phyloP scores from a whole-genome alignment of 2,888 invertebrate genomes.

The Congeria kusceri region DNA sequence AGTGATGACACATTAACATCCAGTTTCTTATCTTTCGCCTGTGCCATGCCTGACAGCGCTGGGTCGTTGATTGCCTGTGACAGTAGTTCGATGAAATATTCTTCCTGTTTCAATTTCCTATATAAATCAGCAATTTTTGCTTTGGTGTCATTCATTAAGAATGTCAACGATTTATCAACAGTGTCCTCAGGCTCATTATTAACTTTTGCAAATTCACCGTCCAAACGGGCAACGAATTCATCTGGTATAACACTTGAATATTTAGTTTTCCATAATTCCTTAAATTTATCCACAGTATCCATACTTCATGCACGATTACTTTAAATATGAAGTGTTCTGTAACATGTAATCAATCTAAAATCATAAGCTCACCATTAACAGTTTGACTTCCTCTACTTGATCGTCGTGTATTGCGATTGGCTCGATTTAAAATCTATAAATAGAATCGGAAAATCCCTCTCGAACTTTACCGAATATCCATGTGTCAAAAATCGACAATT shows the following conservation, averaged over 20 bases:
- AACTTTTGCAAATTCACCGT: slow-evolving; percentile 39
- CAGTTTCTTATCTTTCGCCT: background rate
- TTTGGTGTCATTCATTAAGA: slow-evolving; percentile 29
- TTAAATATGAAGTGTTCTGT: no score
- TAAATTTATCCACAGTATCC: slow-evolving; percentile 34
- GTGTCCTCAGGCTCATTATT: slow-evolving; percentile 33
- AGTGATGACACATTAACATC: slow-evolving; percentile 24
- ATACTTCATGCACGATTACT: slow-evolving; percentile 1
- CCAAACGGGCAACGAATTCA: slow-evolving; percentile 52
- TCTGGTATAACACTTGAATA: slow-evolving; percentile 45
- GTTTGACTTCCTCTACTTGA: no score
- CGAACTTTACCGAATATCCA: no score
- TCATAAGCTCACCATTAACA: no score
- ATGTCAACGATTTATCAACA: slow-evolving; percentile 31
- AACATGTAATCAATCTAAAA: no score
- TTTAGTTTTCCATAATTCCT: slow-evolving; percentile 36
- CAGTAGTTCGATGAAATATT: slow-evolving; percentile 42
- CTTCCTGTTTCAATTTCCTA: slow-evolving; percentile 38
- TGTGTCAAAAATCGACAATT: no score
- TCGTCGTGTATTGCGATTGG: no score
- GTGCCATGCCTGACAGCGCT: background rate
- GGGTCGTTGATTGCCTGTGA: slow-evolving; percentile 23
- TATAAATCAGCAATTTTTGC: slow-evolving; percentile 34
- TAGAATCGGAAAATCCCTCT: no score
- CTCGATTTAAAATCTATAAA: no score